phyloP scores from a whole-genome alignment of 2,888 invertebrate genomes.

The Hypsopygia costalis region DNA sequence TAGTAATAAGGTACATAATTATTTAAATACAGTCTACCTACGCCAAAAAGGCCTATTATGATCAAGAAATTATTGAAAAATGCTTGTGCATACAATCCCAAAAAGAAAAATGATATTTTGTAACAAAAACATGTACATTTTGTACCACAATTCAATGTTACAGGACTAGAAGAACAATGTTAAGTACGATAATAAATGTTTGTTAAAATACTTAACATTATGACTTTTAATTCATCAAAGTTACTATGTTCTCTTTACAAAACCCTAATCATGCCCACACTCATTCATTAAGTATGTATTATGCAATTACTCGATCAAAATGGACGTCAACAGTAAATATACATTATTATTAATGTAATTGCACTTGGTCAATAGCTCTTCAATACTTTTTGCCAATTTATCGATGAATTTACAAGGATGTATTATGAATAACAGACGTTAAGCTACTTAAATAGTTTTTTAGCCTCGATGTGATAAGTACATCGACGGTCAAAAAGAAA shows the following conservation, averaged over 20 bases:
- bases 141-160: neutral
- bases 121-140: no score
- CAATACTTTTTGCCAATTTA: constrained; percentile 40
- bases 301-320: constrained; percentile 57
- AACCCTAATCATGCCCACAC: constrained; percentile 20
- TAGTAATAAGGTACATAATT: neutral
- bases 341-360: constrained; percentile 61
- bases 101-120: no score
- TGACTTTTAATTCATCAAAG: neutral
- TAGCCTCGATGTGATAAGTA: no score
- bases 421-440: neutral
- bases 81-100: no score
- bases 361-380: constrained; percentile 63
- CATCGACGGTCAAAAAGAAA: no score
- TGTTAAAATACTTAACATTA: constrained; percentile 1
- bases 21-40: neutral
- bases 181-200: constrained; percentile 14
- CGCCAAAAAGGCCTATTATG: neutral
- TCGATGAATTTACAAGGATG: constrained; percentile 29
- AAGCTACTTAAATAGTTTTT: no score
- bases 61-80: no score
- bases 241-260: neutral
- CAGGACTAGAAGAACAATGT: constrained; percentile 9
- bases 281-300: constrained; percentile 30
- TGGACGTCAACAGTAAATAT: constrained; percentile 59